Base-by-base conservation (phyloP, 1,140 invertebrate species). In the Harpegnathos saltator region DNA sequence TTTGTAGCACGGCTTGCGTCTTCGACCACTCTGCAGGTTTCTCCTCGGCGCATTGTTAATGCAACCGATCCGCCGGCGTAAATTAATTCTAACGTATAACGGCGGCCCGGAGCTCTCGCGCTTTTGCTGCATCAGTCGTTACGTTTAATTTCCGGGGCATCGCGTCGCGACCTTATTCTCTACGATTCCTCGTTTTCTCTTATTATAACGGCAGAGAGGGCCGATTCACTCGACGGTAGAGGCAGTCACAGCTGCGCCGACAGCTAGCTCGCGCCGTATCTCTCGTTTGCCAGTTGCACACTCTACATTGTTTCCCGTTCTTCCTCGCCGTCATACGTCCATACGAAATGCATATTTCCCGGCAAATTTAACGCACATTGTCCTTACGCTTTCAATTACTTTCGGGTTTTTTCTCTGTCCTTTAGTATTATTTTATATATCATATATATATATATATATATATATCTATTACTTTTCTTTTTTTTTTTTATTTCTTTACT, bases 131-230 rank as follows among this genome's bases (percentile, higher is more conserved):
- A 80, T 71, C 65, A 59, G 62, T 71, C 86, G 86, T 89, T 89
- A 83, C 73, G 80, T 85, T 88, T 88, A 88, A 88, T 87, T 89
- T 86, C 86, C 74, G 86, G 77, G 73, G 48, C 72, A 73, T 87
- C 86, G 87, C 78, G 68, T 85, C 82, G 72, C 58, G 66, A 56
- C 9, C 72, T 12, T 77, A 22, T 26, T 63, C 26, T 50, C 26
- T 50, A 63, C 33, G 11, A 33, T 50, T 44, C 22, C 73, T 71
- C 38, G 22, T 71, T 73, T 71, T 58, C 38, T 68, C 58, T 80
- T 77, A 74, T 83, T 88, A 85, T 88, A 78, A 71, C 62, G 80
- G 68, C 69, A n/a, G 54, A 59, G 72, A 80, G 58, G 74, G 80
- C 84, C 85, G 86, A 88, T 87, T 86, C 74, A 61, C 68, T 86